Conservation (phyloP, 2,888 invertebrate species). For the Malthinus seriepunctatus region DNA sequence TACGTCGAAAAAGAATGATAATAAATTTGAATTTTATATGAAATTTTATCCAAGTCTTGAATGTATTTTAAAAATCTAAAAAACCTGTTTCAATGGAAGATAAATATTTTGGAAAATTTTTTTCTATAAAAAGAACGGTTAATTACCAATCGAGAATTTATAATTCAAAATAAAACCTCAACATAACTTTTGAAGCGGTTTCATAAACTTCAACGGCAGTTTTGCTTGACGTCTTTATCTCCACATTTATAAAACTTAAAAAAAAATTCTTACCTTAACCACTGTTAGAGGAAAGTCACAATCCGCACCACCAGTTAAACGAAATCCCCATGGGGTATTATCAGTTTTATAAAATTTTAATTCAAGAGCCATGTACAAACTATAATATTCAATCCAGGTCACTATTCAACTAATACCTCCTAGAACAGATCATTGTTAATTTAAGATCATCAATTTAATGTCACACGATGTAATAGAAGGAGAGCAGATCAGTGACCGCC, state of each 20-base stretch:
- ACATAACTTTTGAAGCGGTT: no score
- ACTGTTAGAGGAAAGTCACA: slow-evolving; percentile 75
- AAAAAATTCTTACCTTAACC: slow-evolving; percentile 63
- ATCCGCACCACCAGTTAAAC: slow-evolving; percentile 74
- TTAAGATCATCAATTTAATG: slow-evolving; percentile 39
- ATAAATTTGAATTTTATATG: no score
- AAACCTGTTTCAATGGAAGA: no score
- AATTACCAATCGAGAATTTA: no score
- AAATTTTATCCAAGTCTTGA: no score
- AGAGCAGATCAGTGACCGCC: slow-evolving; percentile 35
- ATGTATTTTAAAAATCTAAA: no score
- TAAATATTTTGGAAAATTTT: no score
- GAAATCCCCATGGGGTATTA: slow-evolving; percentile 76
- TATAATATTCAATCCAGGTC: slow-evolving; percentile 36
- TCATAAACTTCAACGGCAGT: no score
- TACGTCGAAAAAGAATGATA: no score
- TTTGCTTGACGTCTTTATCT: no score
- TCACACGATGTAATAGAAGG: slow-evolving; percentile 36
- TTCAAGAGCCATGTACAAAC: slow-evolving; percentile 66
- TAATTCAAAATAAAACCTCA: no score
- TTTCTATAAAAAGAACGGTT: no score
- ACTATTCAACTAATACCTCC: slow-evolving; percentile 33
- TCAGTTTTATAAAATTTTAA: slow-evolving; percentile 66
- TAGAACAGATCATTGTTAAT: slow-evolving; percentile 39
- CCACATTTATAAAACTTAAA: not conserved